Conservation (phyloP, 2,113 vertebrate genomes). For the Corvus hawaiiensis region DNA sequence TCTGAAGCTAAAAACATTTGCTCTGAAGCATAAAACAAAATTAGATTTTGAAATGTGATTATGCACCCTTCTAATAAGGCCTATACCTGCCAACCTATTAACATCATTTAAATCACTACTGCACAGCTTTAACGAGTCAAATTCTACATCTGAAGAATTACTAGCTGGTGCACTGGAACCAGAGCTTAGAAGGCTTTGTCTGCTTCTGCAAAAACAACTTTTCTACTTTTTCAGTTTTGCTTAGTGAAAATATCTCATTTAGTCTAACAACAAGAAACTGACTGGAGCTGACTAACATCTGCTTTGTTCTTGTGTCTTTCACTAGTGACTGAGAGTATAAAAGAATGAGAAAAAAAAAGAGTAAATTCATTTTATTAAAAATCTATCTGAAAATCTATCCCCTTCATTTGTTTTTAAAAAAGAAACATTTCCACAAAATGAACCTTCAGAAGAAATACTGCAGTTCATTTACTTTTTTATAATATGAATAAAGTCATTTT, state of each 20-base stretch:
- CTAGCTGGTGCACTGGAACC: background rate
- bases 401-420: background rate
- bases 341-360: background rate
- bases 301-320: background rate
- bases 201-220: background rate
- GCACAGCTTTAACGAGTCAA: background rate
- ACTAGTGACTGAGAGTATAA: background rate
- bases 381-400: background rate
- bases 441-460: background rate
- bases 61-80: background rate
- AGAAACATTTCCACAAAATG: background rate
- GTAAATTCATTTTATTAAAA: background rate
- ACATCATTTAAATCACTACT: background rate
- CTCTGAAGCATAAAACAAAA: background rate
- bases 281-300: background rate
- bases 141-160: background rate
- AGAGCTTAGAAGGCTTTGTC: background rate
- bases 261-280: background rate
- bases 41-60: background rate
- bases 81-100: background rate
- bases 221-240: background rate
- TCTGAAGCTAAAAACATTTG: background rate
- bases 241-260: background rate
- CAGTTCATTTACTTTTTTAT: background rate
- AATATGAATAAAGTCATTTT: background rate